Percentiles rank a stretch among this genome's conserved stretches.
Evolutionary conservation across 2,113 vertebrate species (phyloP).

Genomic region (Nerophis ophidion): DNA sequence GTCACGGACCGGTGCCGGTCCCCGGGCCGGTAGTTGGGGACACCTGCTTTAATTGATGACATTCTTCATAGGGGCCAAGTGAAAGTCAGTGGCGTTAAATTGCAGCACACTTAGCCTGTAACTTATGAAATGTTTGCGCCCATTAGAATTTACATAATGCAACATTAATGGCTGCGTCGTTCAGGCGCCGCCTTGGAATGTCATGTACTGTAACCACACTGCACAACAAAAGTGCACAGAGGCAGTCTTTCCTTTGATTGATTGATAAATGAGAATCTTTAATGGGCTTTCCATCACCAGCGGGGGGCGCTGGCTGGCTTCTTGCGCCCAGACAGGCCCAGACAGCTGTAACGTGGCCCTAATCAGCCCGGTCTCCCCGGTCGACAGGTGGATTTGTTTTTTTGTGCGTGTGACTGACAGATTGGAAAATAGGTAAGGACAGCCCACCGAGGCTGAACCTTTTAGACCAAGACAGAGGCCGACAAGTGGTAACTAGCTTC

Average conservation of each 20-base stretch:
- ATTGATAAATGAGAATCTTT: slow-evolving; percentile 57
- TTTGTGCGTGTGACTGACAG: slow-evolving; percentile 65
- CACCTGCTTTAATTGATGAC: slow-evolving; percentile 66
- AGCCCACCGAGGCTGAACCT: slow-evolving; percentile 72
- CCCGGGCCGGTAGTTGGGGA: no score
- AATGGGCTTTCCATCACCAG: slow-evolving; percentile 66
- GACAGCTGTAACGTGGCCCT: slow-evolving; percentile 54
- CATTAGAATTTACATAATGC: slow-evolving; percentile 68
- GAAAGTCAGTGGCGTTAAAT: slow-evolving; percentile 72
- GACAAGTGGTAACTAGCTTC: slow-evolving; percentile 57
- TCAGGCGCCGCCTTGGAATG: slow-evolving; percentile 48
- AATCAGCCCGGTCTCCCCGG: slow-evolving; percentile 53
- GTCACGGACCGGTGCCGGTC: no score
- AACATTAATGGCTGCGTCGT: slow-evolving; percentile 64
- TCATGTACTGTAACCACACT: slow-evolving; percentile 29
- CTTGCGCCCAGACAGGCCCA: slow-evolving; percentile 36
- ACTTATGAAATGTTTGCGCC: slow-evolving; percentile 67
- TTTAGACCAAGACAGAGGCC: slow-evolving; percentile 55
- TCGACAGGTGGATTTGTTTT: slow-evolving; percentile 73
- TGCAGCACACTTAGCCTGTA: slow-evolving; percentile 67
- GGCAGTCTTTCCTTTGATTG: slow-evolving; percentile 55
- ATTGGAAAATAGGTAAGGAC: slow-evolving; percentile 70
- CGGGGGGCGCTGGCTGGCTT: slow-evolving; percentile 53
- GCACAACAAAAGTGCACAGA: slow-evolving; percentile 46
- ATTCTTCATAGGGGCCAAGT: slow-evolving; percentile 68